phyloP scores from a whole-genome alignment of 2,113 vertebrate species.

The Cygnus atratus region DNA sequence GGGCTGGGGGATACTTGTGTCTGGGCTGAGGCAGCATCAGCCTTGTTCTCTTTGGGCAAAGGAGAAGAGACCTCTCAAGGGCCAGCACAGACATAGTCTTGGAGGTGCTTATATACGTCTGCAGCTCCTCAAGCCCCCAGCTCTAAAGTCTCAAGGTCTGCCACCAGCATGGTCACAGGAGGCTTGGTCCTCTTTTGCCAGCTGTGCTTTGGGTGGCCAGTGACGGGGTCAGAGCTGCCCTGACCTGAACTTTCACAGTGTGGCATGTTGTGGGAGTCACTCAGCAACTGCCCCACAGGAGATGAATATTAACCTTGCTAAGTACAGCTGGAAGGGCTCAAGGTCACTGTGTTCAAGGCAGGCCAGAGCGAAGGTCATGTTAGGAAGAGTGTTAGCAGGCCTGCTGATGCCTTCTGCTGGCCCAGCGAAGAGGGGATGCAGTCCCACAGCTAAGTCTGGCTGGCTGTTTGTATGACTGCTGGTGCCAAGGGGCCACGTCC shows the following conservation, averaged over 20 bases:
- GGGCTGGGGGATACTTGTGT: fast-evolving
- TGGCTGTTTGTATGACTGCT: fast-evolving
- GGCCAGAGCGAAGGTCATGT: fast-evolving
- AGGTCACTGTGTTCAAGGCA: not conserved
- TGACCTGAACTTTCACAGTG: not conserved
- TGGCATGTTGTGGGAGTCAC: not conserved
- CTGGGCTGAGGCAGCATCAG: not conserved
- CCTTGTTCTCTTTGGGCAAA: not conserved
- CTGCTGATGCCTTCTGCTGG: not conserved
- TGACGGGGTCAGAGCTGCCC: not conserved
- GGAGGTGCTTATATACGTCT: not conserved
- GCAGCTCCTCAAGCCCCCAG: not conserved
- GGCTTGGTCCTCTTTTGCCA: not conserved
- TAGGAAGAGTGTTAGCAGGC: not conserved
- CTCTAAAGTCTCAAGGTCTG: not conserved
- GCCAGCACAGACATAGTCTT: not conserved
- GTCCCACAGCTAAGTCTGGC: not conserved
- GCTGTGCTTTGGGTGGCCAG: not conserved
- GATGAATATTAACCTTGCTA: not conserved
- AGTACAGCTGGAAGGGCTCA: not conserved
- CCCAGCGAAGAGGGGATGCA: fast-evolving
- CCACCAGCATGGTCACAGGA: not conserved
- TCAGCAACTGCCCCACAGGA: not conserved
- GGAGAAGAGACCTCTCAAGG: not conserved
- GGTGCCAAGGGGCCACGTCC: not conserved